Percentiles rank a stretch among this genome's conserved stretches.
Evolutionary conservation across 2,797 vertebrate species (phyloP).

Genomic region (Mormyrus proboscirostris): DNA sequence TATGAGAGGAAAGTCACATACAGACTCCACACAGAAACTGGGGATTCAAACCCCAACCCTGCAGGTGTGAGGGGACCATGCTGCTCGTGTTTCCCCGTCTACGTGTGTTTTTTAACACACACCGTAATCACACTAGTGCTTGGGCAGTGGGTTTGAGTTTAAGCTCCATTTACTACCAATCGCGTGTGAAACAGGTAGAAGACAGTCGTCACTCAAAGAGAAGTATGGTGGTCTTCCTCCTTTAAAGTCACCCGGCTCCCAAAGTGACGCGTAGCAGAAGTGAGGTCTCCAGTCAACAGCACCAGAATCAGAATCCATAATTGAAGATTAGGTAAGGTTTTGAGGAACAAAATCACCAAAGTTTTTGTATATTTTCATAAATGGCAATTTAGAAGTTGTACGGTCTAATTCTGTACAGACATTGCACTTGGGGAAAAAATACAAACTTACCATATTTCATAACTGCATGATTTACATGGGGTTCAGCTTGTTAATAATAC

Average conservation of each 20-base stretch:
- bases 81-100: not conserved
- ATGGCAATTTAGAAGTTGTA: not conserved
- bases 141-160: not conserved
- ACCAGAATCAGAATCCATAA: not conserved
- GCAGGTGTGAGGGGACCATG: not conserved
- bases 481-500: not conserved
- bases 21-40: not conserved
- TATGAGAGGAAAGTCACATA: not conserved
- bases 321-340: not conserved
- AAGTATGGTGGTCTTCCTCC: not conserved
- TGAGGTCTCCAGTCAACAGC: not conserved
- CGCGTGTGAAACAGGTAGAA: not conserved
- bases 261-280: not conserved
- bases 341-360: not conserved
- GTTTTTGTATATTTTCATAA: not conserved
- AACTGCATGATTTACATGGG: not conserved
- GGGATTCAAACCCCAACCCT: not conserved
- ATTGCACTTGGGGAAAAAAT: not conserved
- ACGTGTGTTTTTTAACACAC: not conserved
- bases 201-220: not conserved
- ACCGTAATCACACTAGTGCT: not conserved
- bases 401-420: not conserved
- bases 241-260: not conserved
- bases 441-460: not conserved
- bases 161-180: not conserved